These are phyloP conservation scores for Eidolon helvum DNA, from an alignment of 2,113 vertebrate species.

Conservation along the genomic window DNA sequence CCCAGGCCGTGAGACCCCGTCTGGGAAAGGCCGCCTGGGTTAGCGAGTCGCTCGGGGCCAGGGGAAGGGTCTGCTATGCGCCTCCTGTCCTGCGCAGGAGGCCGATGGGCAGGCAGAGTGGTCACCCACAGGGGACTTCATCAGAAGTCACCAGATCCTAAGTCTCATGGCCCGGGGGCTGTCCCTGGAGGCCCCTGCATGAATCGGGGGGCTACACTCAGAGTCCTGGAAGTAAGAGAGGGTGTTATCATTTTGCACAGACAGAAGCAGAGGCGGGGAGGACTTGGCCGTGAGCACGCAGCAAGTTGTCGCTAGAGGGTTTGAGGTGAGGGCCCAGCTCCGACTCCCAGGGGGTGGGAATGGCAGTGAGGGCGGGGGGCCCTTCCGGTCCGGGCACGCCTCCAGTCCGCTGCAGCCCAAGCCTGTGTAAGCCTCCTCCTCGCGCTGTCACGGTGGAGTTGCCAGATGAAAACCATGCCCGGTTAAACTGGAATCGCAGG, in stretches of 20 bases:
- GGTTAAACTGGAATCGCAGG: too few relatives aligned
- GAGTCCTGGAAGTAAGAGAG: neutral
- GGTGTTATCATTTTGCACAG: neutral
- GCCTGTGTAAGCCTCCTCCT: neutral
- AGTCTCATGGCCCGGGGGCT: neutral
- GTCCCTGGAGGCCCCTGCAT: neutral
- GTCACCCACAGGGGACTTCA: neutral
- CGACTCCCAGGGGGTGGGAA: neutral
- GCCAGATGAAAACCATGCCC: too few relatives aligned
- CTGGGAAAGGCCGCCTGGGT: neutral
- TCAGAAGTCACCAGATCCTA: too few relatives aligned
- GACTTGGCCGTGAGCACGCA: neutral
- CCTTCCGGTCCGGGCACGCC: neutral
- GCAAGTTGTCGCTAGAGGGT: neutral
- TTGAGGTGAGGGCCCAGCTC: neutral
- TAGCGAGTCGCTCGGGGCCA: neutral
- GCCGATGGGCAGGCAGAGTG: accelerated
- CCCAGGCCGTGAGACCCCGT: neutral
- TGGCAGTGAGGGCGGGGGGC: neutral
- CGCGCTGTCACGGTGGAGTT: too few relatives aligned
- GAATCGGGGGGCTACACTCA: neutral
- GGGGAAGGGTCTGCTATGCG: neutral
- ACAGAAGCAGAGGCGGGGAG: neutral
- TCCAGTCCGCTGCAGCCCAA: neutral
- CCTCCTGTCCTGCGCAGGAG: neutral